These are phyloP conservation scores for Acestrorhynchus altus DNA, from an alignment of 2,797 vertebrate genomes.

Conservation along the genomic window DNA sequence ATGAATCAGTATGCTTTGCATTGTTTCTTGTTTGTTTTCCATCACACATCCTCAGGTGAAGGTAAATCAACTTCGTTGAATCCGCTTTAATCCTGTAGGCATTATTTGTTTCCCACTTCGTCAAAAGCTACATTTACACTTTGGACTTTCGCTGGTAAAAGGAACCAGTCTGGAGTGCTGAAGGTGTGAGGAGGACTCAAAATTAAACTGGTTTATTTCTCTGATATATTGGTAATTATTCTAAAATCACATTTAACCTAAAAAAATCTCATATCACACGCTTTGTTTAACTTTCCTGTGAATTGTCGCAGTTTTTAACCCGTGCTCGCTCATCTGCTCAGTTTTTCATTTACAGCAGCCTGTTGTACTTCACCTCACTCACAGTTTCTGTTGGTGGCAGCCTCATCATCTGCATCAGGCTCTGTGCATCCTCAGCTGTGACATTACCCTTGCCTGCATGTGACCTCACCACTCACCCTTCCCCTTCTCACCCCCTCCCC, in stretches of 20 bases:
- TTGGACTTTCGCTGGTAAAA: no score
- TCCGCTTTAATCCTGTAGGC: no score
- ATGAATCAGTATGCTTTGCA: no score
- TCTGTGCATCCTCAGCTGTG: conserved; percentile 19
- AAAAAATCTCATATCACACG: neutral
- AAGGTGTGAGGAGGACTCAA: no score
- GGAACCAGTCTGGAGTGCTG: no score
- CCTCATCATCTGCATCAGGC: conserved; percentile 60
- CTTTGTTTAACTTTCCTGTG: neutral
- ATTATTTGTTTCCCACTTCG: no score
- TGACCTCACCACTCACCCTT: conserved; percentile 30
- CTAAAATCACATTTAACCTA: neutral
- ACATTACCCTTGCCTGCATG: conserved; percentile 56
- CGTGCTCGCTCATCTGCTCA: conserved; percentile 5
- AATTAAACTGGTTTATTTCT: no score
- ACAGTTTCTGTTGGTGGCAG: neutral
- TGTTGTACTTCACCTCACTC: neutral
- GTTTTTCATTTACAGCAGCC: neutral
- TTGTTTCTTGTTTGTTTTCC: no score
- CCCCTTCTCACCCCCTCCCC: conserved; percentile 45
- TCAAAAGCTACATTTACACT: no score
- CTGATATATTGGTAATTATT: neutral
- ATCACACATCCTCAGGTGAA: no score
- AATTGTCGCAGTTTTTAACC: neutral
- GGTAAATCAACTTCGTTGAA: no score